Percentiles rank a stretch among this genome's conserved stretches.
Evolutionary conservation across 2,113 vertebrate species (phyloP).

Genomic region (Astur gentilis): DNA sequence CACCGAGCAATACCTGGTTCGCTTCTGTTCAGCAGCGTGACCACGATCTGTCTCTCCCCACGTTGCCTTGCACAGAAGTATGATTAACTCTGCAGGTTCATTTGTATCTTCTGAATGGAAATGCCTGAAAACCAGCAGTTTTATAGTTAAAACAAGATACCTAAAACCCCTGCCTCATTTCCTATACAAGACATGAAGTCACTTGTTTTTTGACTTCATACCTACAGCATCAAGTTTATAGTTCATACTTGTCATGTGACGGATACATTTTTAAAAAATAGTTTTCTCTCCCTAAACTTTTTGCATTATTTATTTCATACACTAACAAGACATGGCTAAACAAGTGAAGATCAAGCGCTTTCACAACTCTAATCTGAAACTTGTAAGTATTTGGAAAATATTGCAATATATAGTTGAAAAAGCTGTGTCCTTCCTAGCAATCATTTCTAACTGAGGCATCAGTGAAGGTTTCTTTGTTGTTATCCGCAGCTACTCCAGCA

Average conservation of each 20-base stretch:
- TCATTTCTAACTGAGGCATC: not conserved
- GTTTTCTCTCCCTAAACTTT: not conserved
- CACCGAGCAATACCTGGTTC: not conserved
- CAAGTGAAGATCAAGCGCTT: not conserved
- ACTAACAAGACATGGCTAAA: not conserved
- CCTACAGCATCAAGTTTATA: not conserved
- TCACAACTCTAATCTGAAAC: not conserved
- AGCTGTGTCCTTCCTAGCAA: not conserved
- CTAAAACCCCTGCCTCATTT: not conserved
- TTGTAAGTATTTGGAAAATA: not conserved
- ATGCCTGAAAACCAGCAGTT: not conserved
- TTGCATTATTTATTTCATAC: not conserved
- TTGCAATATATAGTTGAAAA: not conserved
- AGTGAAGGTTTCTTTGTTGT: not conserved
- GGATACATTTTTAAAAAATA: not conserved
- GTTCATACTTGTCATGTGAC: not conserved
- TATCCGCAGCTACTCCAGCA: not conserved
- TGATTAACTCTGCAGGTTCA: not conserved
- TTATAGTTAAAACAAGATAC: not conserved
- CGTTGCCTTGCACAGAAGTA: not conserved
- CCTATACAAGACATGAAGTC: not conserved
- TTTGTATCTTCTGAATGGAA: not conserved
- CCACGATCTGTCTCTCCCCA: accelerated
- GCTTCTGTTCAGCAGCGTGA: not conserved
- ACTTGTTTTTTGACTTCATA: not conserved